phyloP scores from a whole-genome alignment of 2,113 vertebrate genomes.

The Festucalex cinctus region DNA sequence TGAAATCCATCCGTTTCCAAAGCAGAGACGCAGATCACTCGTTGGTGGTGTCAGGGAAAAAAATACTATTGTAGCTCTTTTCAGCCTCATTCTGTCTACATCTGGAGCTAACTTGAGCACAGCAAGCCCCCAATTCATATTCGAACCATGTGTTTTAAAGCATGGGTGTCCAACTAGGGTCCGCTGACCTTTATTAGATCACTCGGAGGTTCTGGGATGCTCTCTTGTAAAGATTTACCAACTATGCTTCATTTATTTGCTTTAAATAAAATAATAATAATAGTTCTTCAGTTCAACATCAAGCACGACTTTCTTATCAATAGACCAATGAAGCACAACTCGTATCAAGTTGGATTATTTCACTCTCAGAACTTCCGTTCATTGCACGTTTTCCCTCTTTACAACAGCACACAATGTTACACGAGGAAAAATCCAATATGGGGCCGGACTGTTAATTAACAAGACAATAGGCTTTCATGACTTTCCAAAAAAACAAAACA shows the following conservation, averaged over 20 bases:
- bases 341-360: not conserved
- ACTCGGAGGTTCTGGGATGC: slow-evolving; percentile 14
- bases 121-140: slow-evolving; percentile 35
- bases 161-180: slow-evolving; percentile 35
- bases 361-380: not conserved
- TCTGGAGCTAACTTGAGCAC: slow-evolving; percentile 24
- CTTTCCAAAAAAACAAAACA: fast-evolving
- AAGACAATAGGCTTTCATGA: not conserved
- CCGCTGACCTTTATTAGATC: slow-evolving; percentile 43
- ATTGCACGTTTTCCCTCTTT: not conserved
- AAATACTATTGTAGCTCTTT: slow-evolving; percentile 10
- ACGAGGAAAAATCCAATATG: not conserved
- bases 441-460: not conserved
- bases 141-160: slow-evolving; percentile 54
- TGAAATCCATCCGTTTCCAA: slow-evolving; percentile 53
- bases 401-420: not conserved
- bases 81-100: not conserved
- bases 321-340: not conserved
- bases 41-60: slow-evolving; percentile 8
- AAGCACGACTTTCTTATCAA: not conserved
- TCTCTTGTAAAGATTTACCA: slow-evolving; percentile 9
- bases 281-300: not conserved
- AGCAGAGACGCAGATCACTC: slow-evolving; percentile 8
- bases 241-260: not conserved
- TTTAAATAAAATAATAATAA: not conserved